Conservation (phyloP, 1,140 invertebrate genomes). For the Goniozus legneri region DNA sequence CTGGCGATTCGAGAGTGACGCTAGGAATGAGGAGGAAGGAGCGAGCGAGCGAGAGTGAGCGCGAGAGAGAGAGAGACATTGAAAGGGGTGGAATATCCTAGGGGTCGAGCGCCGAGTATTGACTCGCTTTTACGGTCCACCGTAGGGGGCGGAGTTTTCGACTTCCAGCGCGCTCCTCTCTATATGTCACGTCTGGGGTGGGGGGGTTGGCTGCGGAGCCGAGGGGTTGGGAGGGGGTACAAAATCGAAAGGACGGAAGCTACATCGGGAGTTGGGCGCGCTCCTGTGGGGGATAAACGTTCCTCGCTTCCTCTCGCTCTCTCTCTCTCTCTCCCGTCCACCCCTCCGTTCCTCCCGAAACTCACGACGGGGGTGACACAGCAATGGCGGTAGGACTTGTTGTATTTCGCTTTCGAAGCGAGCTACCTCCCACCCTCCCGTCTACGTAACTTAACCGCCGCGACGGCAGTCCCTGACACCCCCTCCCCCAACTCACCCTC, state of each 20-base stretch:
- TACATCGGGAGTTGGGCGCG: no score
- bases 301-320: constrained; percentile 4
- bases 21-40: neutral
- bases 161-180: constrained; percentile 23
- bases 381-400: constrained; percentile 55
- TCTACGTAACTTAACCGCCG: no score
- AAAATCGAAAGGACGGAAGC: no score
- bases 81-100: neutral
- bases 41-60: neutral
- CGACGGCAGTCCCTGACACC: constrained; percentile 13
- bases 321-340: neutral
- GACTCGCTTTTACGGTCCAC: constrained; percentile 46
- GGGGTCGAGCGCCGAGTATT: constrained; percentile 33
- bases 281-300: neutral
- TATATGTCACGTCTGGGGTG: neutral
- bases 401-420: constrained; percentile 45
- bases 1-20: no score
- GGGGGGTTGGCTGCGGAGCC: neutral
- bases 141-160: constrained; percentile 54
- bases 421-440: constrained; percentile 24
- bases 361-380: constrained; percentile 45
- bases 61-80: neutral
- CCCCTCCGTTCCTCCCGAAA: constrained; percentile 24
- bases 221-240: neutral
- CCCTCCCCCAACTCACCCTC: neutral